These are phyloP conservation scores for Megamerina dolium DNA, from an alignment of 2,888 invertebrate species.

Conservation along the genomic window DNA sequence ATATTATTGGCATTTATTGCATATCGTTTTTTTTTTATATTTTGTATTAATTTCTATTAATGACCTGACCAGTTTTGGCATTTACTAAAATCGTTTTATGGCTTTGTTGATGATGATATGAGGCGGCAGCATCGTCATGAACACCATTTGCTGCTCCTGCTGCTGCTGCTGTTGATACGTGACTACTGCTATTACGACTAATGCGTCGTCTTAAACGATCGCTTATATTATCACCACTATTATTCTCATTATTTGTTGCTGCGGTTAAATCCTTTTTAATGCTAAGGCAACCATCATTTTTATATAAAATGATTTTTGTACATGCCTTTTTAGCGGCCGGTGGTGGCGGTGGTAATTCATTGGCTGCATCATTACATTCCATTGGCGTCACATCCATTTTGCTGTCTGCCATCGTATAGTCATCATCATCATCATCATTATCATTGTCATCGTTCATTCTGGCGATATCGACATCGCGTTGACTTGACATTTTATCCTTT, in stretches of 20 bases:
- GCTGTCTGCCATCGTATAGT: background rate
- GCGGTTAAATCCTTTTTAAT: constrained; percentile 28
- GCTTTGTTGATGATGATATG: constrained; percentile 24
- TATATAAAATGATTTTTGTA: constrained; percentile 40
- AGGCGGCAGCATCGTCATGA: constrained; percentile 2
- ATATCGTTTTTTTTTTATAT: too few relatives aligned
- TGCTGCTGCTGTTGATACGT: constrained; percentile 9
- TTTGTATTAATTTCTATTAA: constrained; percentile 46
- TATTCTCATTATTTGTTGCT: constrained; percentile 6
- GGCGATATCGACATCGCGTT: background rate
- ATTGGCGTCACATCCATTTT: constrained; percentile 5
- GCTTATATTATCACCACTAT: constrained; percentile 34
- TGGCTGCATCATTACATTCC: constrained; percentile 14
- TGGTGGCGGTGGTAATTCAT: background rate
- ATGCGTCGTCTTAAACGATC: constrained; percentile 43
- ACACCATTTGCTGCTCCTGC: constrained; percentile 8
- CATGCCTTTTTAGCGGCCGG: constrained; percentile 21
- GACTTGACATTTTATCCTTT: constrained; percentile 15
- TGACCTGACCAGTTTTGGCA: constrained; percentile 49
- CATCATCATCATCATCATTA: background rate
- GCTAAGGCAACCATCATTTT: constrained; percentile 37
- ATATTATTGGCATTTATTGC: too few relatives aligned
- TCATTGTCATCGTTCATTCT: constrained; percentile 5
- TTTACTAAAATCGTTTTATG: constrained; percentile 48
- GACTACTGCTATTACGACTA: constrained; percentile 24